Evolutionary conservation across 2,888 invertebrate species (phyloP), one percentile per base, ranked within the genome.

Genomic region (Scaptomyza flava): DNA sequence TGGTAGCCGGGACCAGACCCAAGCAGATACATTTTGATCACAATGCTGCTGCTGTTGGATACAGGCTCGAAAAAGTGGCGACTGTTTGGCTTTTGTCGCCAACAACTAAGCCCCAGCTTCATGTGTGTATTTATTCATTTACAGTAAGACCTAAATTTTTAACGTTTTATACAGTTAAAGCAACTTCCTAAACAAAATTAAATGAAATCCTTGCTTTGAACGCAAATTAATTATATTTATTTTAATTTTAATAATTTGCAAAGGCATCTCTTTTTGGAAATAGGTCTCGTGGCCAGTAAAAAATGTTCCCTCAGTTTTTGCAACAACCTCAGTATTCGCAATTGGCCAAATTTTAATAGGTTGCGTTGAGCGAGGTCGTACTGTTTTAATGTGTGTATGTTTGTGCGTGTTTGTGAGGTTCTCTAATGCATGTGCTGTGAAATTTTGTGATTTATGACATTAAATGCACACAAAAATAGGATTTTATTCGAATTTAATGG

Each of bases 381-480:
- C 17, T 57, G 38, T 54, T 42, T 53, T 45, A 41, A 23, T 62
- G 51, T 31, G 38, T 53, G 31, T 42, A 4, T 38, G 47, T 34
- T 36, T 47, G 38, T 34, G 14, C 41, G 43, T 33, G 8, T 42
- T 46, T 50, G 45, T 50, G 52, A 12, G 34, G n/a, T 45, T 42
- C 60, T 64, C 72, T 81, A 78, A 81, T 79, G 79, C 74, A 68
- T 74, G 74, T 78, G 72, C 70, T 85, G 87, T 72, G 77, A 75
- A 89, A 77, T 71, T 76, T 77, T 73, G 81, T 89, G 86, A 86
- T 86, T 86, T 86, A 86, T 86, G 86, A 73, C 65, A 81, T 88
- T 86, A 79, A 88, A 87, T 89, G 83, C 87, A 86, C 83, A 81
- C 83, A 81, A 82, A 79, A 87, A 89, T 89, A 58, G 88, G 89